phyloP scores from a whole-genome alignment of 2,113 vertebrate genomes.

The Panurus biarmicus region DNA sequence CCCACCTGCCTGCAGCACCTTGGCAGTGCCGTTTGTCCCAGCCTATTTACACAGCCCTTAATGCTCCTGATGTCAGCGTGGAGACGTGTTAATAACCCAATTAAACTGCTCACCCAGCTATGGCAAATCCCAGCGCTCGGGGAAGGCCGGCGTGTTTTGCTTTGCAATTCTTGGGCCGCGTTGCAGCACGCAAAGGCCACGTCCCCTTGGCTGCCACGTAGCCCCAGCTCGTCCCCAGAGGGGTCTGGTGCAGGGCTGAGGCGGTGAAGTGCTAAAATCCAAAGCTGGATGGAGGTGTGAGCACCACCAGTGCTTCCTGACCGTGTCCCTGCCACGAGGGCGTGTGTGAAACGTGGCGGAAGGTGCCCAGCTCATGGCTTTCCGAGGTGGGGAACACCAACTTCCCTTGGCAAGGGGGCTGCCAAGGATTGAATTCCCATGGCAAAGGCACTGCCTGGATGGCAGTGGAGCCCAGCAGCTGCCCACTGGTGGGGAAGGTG shows the following conservation, averaged over 20 bases:
- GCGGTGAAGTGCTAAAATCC: not conserved
- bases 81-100: conserved; percentile 50
- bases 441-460: fast-evolving
- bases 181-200: not conserved
- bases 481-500: not conserved
- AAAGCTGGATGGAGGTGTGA: fast-evolving
- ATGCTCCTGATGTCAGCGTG: not conserved
- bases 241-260: not conserved
- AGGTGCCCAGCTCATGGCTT: not conserved
- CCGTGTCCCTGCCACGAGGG: fast-evolving
- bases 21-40: not conserved
- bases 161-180: not conserved
- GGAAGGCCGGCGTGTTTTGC: not conserved
- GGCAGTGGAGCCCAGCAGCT: not conserved
- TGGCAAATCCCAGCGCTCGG: not conserved
- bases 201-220: not conserved
- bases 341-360: fast-evolving
- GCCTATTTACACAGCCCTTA: not conserved
- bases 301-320: fast-evolving
- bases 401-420: not conserved
- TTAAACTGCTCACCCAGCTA: conserved; percentile 38
- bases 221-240: not conserved
- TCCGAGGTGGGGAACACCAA: not conserved
- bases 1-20: not conserved
- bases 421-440: not conserved